Conservation (phyloP, 1,140 invertebrate genomes). For the Bathynomus jamesi region DNA sequence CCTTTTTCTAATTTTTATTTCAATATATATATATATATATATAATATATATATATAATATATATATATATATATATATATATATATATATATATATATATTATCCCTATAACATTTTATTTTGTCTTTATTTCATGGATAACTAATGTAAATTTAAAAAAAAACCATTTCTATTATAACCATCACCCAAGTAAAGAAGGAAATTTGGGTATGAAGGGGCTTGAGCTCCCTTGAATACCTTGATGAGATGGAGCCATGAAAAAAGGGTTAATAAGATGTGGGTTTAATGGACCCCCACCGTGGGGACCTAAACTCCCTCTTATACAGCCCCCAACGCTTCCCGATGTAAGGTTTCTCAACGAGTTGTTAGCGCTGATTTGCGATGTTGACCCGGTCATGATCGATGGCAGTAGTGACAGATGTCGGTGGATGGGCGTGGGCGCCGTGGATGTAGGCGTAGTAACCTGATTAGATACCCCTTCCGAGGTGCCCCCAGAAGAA, state of each 20-base stretch:
- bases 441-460: too few species aligned
- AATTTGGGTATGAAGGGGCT: neutral
- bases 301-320: neutral
- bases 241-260: neutral
- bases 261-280: neutral
- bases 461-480: too few species aligned
- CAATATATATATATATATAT: too few species aligned
- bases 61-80: too few species aligned
- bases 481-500: conserved; percentile 7
- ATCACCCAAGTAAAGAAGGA: neutral
- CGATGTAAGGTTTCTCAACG: neutral
- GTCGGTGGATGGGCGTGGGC: too few species aligned
- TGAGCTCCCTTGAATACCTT: neutral
- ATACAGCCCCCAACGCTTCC: neutral
- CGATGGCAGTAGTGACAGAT: neutral
- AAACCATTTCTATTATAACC: neutral
- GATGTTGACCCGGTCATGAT: neutral
- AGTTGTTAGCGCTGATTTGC: too few species aligned
- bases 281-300: neutral
- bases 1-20: too few species aligned
- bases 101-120: too few species aligned
- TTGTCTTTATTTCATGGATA: too few species aligned
- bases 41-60: too few species aligned
- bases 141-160: too few species aligned
- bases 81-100: too few species aligned